Percentiles rank a stretch among this genome's conserved stretches.
Conservation (phyloP, 2,113 vertebrate species). For the Cairina moschata region DNA sequence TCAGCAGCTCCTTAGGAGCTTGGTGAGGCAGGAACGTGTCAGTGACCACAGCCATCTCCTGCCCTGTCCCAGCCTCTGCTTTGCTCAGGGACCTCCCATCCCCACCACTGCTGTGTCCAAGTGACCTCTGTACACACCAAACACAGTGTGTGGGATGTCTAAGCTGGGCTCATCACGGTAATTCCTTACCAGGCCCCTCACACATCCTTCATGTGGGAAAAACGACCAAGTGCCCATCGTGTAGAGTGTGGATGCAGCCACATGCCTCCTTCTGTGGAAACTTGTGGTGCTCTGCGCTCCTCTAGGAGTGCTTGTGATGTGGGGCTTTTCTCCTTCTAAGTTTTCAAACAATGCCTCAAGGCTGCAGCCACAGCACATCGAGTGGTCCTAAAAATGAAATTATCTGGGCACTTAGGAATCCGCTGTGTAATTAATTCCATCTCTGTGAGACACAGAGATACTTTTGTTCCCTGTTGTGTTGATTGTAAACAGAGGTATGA, state of each 20-base stretch:
- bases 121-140: not conserved
- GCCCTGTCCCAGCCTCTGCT: not conserved
- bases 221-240: not conserved
- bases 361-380: not conserved
- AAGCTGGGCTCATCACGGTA: not conserved
- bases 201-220: rapidly evolving
- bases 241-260: not conserved
- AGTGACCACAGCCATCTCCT: not conserved
- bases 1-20: not conserved
- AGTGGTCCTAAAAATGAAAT: not conserved
- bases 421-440: not conserved
- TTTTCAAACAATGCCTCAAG: not conserved
- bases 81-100: not conserved
- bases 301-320: rapidly evolving
- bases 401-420: not conserved
- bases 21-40: not conserved
- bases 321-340: not conserved
- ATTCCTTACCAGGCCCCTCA: not conserved
- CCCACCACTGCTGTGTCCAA: not conserved
- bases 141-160: not conserved
- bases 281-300: not conserved
- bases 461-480: not conserved
- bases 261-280: rapidly evolving
- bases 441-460: not conserved
- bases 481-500: not conserved